A percentile compares a stretch with the other conserved stretches of the same genome.
Conservation (phyloP, 2,113 vertebrate species). For the Brachyhypopomus gauderio region DNA sequence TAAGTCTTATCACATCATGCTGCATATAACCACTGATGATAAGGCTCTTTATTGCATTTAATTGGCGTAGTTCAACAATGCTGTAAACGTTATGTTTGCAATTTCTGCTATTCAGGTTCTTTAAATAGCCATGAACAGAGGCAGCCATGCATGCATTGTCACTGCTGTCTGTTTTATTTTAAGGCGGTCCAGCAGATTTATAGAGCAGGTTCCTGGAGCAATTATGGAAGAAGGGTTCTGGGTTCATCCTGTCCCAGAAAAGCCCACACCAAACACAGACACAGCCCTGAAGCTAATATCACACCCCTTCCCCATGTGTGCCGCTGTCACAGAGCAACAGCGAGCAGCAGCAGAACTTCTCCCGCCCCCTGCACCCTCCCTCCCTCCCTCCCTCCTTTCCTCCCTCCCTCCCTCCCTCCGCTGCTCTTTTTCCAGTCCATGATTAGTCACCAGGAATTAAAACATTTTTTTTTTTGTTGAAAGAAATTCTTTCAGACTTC, state of each 20-base stretch:
- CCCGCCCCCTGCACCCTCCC: conserved; percentile 27
- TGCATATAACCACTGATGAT: conserved; percentile 38
- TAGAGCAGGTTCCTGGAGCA: conserved; percentile 47
- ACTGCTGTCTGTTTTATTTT: conserved; percentile 44
- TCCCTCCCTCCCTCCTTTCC: too few species aligned
- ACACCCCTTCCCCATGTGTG: conserved; percentile 21
- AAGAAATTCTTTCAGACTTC: conserved; percentile 17
- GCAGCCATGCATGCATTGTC: conserved; percentile 37
- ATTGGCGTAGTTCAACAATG: conserved; percentile 38
- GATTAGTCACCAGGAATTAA: conserved; percentile 36
- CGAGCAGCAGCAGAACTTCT: conserved; percentile 34
- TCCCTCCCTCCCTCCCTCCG: conserved; percentile 15
- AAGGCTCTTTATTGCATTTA: conserved; percentile 47
- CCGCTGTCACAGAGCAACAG: conserved; percentile 37
- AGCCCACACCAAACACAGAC: conserved; percentile 25
- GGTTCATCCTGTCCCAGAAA: conserved; percentile 46
- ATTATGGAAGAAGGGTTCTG: conserved; percentile 37
- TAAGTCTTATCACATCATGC: conserved; percentile 42
- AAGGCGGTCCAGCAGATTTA: conserved; percentile 36
- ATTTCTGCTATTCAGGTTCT: conserved; percentile 34
- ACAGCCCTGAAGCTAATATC: conserved; percentile 39
- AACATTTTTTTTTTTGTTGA: neutral
- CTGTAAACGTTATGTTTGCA: conserved; percentile 45
- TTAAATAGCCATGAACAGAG: conserved; percentile 47
- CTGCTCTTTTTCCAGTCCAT: conserved; percentile 20